Evolutionary conservation across 2,888 invertebrate species (phyloP), one percentile per base, ranked within the genome.

Genomic region (Peribatodes rhomboidaria): DNA sequence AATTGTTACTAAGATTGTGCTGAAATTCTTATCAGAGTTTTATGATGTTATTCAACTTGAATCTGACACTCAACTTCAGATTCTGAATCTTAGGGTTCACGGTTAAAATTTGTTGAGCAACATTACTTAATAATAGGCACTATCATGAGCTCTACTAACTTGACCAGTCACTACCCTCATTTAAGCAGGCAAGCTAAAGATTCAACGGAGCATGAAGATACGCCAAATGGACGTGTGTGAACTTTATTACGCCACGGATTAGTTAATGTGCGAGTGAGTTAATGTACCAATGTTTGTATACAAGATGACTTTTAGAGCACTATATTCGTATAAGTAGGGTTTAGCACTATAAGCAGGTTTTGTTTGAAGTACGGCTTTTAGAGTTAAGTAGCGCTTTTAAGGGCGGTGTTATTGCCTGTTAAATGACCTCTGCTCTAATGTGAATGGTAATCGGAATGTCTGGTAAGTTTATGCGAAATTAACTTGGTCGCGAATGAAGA

Each of bases 191-290:
- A 7, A 58, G 55, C 63, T 62, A 27, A 61, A 67, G 39, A 67
- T 18, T 27, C 68, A 70, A 64, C 69, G 67, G 63, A 61, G 65
- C 67, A 65, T 72, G 68, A 70, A 69, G 61, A 72, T 62, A 65
- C 57, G 63, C 63, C 67, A 67, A 72, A 68, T 70, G 68, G 68
- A 68, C 67, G 72, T 44, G 66, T 61, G 65, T 58, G 57, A 65
- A 70, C 65, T 70, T 69, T 68, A 72, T 68, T 64, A 67, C 63
- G 60, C 58, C 46, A 60, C 61, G 53, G 67, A 72, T 70, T 68
- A 66, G 67, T 67, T 49, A 53, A 58, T 58, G 57, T 56, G 18
- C 18, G 49, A 47, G 31, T 52, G 20, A 58, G 54, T 54, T 61
- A 55, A 39, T 33, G 47, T 53, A 54, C 49, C 54, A 49, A 64